phyloP scores from a whole-genome alignment of 2,797 vertebrate species.

The Champsocephalus gunnari region DNA sequence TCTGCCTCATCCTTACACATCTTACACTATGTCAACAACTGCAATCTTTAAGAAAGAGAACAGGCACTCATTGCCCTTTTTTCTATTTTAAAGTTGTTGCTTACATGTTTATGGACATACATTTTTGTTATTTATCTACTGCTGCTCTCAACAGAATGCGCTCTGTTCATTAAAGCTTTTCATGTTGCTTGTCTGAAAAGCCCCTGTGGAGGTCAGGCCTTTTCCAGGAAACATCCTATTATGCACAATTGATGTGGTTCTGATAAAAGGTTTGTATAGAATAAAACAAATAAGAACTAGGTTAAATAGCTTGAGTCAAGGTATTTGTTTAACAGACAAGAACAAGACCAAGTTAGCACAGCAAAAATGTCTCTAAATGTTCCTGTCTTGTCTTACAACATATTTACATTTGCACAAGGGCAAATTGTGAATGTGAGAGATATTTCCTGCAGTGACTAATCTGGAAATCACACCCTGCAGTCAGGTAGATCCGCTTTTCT shows the following conservation, averaged over 20 bases:
- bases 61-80: background rate
- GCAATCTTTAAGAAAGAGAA: constrained; percentile 36
- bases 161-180: constrained; percentile 3
- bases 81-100: background rate
- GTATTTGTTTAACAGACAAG: constrained; percentile 1
- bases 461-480: constrained; percentile 31
- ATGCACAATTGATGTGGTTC: constrained; percentile 9
- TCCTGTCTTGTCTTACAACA: constrained; percentile 33
- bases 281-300: constrained; percentile 18
- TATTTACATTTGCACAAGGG: constrained; percentile 23
- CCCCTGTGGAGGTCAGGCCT: background rate
- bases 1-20: constrained; percentile 39
- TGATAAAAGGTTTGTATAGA: constrained; percentile 25
- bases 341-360: background rate
- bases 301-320: constrained; percentile 8
- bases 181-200: constrained; percentile 16
- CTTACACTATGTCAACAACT: constrained; percentile 53
- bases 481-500: constrained; percentile 38
- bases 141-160: background rate
- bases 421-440: constrained; percentile 27
- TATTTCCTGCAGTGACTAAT: constrained; percentile 29
- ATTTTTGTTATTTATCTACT: constrained; percentile 5
- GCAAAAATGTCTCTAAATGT: background rate
- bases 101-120: constrained; percentile 31
- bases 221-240: constrained; percentile 32